phyloP scores from a whole-genome alignment of 2,113 vertebrate genomes.

The Emydura subglobosa region DNA sequence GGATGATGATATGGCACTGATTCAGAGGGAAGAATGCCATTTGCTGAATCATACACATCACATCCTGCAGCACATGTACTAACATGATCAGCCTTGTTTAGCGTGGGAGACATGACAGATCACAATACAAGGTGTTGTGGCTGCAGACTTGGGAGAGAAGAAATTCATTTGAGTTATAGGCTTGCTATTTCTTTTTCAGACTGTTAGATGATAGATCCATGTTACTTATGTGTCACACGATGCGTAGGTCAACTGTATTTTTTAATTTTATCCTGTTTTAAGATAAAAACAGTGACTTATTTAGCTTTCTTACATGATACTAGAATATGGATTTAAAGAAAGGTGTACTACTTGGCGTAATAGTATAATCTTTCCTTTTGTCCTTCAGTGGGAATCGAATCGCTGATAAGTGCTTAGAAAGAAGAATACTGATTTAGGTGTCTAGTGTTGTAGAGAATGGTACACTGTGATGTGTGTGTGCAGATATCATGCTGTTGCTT shows the following conservation, averaged over 20 bases:
- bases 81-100: background rate
- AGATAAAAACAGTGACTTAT: background rate
- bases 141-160: background rate
- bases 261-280: background rate
- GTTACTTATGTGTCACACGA: background rate
- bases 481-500: rapidly evolving
- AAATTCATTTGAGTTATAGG: background rate
- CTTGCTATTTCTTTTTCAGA: background rate
- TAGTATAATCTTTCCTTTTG: background rate
- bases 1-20: background rate
- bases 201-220: background rate
- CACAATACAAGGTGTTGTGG: rapidly evolving
- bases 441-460: background rate
- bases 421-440: background rate
- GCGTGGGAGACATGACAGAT: background rate
- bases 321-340: background rate
- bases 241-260: background rate
- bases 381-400: background rate
- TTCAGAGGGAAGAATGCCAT: background rate
- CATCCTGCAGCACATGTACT: background rate
- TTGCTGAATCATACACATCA: background rate
- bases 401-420: background rate
- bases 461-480: background rate
- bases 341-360: background rate
- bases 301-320: background rate